These are phyloP conservation scores for Chaenogobius annularis DNA, from an alignment of 2,113 vertebrate genomes.

Conservation along the genomic window DNA sequence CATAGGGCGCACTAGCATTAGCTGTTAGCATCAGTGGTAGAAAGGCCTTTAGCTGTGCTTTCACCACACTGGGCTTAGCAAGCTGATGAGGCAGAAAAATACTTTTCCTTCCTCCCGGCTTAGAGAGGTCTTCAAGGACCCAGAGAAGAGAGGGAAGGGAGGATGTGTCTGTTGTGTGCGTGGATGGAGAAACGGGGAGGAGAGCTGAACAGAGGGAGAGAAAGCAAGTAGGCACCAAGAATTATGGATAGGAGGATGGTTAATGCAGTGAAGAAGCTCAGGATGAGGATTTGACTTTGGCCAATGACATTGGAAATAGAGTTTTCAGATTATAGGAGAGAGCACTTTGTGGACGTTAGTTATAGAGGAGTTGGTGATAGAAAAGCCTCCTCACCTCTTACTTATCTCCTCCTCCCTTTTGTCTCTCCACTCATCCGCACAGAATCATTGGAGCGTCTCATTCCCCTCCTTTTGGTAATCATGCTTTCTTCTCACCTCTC, in stretches of 20 bases:
- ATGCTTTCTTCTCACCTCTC: slow-evolving; percentile 55
- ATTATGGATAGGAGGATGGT: slow-evolving; percentile 48
- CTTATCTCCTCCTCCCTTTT: slow-evolving; percentile 12
- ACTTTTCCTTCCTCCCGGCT: slow-evolving; percentile 70
- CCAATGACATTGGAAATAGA: slow-evolving; percentile 55
- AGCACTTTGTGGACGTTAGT: slow-evolving; percentile 35
- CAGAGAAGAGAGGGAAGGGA: slow-evolving; percentile 29
- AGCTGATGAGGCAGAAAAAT: slow-evolving; percentile 79
- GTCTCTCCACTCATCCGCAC: slow-evolving; percentile 13
- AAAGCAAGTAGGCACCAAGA: slow-evolving; percentile 50
- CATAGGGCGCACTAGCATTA: slow-evolving; percentile 63
- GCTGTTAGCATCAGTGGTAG: slow-evolving; percentile 62
- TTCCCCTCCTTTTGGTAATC: slow-evolving; percentile 42
- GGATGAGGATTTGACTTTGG: slow-evolving; percentile 59
- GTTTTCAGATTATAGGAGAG: slow-evolving; percentile 36
- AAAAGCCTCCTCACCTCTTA: slow-evolving; percentile 29
- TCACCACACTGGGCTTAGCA: slow-evolving; percentile 69
- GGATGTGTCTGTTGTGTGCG: slow-evolving; percentile 38
- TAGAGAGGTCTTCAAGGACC: slow-evolving; percentile 66
- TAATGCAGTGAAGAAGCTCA: slow-evolving; percentile 49
- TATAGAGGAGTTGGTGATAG: slow-evolving; percentile 5
- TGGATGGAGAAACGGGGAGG: slow-evolving; percentile 30
- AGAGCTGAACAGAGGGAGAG: slow-evolving; percentile 48
- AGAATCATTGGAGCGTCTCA: slow-evolving; percentile 29
- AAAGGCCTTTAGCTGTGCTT: slow-evolving; percentile 64